Base-by-base conservation (phyloP, 2,888 invertebrate species). In the Pristionchus maxplancki region DNA sequence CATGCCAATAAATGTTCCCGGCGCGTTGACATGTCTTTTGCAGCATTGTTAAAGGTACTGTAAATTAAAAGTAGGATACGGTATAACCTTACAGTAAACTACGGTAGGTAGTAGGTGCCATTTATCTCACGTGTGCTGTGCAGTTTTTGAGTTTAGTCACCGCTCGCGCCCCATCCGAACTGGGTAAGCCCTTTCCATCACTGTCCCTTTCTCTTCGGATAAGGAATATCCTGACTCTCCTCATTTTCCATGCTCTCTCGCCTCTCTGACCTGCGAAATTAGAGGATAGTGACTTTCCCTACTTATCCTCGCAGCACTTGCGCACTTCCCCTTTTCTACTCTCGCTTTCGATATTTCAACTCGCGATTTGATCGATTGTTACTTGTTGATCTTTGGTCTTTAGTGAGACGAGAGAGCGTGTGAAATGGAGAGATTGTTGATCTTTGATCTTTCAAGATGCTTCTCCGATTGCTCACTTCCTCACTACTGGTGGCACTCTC, bases 391-490 rank as follows among this genome's bases (percentile, higher is more conserved):
- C 64, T 64, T 64, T 64, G 64, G 31, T 67, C 64, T 67, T 67
- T 31, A 37, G 31, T 0, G 9, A n/a, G n/a, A n/a, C 9, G n/a
- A 24, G 24, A 58, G 58, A 20, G 17, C 53, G 24, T 53, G 53
- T 24, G n/a, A 58, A 58, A 58, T 58, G 3, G 24, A 58, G 58
- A 58, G 58, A 58, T 24, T 44, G 20, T 78, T 78, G 78, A 78
- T 78, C 48, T 78, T 78, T 78, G 78, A 78, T 78, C 78, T 74
- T 40, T 82, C 82, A 82, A 53, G 34, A 58, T 85, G 64, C 34
- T n/a, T n/a, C n/a, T 85, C 40, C 85, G 85, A 9, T 17, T 85
- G n/a, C 40, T 85, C n/a, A 44, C 62, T 5, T 58, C 64, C 17
- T 85, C 85, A 0, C 85, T 85, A 9, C 62, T 85, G 11, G 85